Conservation (phyloP, 2,797 vertebrate genomes). For the Sebastes vulpes region DNA sequence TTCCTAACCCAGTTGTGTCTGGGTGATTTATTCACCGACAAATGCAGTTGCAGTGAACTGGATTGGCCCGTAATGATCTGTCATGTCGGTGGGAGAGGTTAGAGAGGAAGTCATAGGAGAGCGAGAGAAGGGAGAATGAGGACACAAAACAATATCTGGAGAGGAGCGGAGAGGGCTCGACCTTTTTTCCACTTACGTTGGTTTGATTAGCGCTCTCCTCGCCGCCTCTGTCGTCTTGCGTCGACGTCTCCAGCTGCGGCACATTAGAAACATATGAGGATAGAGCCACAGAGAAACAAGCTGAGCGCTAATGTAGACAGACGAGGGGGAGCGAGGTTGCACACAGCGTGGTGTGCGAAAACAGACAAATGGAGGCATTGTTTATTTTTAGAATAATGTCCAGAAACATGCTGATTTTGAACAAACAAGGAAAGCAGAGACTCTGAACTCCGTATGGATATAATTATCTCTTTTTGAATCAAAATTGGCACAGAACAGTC, state of each 20-base stretch:
- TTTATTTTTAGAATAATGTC: constrained; percentile 19
- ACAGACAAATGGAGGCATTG: neutral
- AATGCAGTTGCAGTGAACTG: constrained; percentile 68
- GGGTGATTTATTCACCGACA: constrained; percentile 81
- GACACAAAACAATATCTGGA: constrained; percentile 21
- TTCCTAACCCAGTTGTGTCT: constrained; percentile 71
- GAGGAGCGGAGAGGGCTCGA: constrained; percentile 3
- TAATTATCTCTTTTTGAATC: neutral
- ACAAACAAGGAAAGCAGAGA: constrained; percentile 2
- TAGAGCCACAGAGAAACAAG: constrained; percentile 32
- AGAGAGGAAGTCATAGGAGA: constrained; percentile 28
- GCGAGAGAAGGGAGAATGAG: neutral
- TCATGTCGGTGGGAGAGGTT: constrained; percentile 64
- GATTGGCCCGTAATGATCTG: constrained; percentile 78
- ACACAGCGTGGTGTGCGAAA: constrained; percentile 1
- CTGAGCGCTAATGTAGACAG: constrained; percentile 17
- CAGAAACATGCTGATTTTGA: constrained; percentile 27
- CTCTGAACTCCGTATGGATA: constrained; percentile 4
- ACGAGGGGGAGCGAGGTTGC: neutral
- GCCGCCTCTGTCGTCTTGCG: constrained; percentile 80
- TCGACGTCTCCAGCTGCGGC: constrained; percentile 78
- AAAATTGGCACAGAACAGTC: constrained; percentile 14
- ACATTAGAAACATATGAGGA: constrained; percentile 59
- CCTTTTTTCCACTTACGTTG: constrained; percentile 77
- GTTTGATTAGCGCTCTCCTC: constrained; percentile 80